Conservation (phyloP, 2,797 vertebrate genomes). For the Micromesistius poutassou region DNA sequence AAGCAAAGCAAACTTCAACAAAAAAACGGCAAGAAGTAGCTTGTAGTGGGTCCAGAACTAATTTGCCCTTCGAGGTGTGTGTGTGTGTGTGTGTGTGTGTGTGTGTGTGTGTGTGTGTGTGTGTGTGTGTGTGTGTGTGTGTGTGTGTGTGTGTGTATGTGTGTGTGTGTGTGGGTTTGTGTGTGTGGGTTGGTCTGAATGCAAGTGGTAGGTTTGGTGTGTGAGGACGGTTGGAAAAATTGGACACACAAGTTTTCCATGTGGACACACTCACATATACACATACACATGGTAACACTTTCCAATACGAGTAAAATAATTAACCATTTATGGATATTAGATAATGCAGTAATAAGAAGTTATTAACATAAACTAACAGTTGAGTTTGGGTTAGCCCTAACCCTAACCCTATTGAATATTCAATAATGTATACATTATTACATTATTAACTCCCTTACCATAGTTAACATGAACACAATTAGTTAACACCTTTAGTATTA, state of each 20-base stretch:
- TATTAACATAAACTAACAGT: background rate
- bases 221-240: background rate
- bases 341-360: too few relatives aligned
- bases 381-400: background rate
- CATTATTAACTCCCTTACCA: too few relatives aligned
- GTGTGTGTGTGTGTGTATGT: too few relatives aligned
- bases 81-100: background rate
- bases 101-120: background rate
- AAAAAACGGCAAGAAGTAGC: too few relatives aligned
- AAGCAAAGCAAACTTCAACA: too few relatives aligned
- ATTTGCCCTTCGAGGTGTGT: too few relatives aligned
- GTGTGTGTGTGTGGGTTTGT: too few relatives aligned
- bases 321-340: too few relatives aligned
- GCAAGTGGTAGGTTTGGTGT: background rate
- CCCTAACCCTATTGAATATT: background rate
- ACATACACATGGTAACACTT: conserved; percentile 17
- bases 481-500: too few relatives aligned
- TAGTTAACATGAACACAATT: too few relatives aligned
- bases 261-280: conserved; percentile 30
- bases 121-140: background rate
- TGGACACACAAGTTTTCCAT: background rate
- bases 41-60: too few relatives aligned
- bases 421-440: background rate
- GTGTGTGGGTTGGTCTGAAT: too few relatives aligned
- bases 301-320: background rate